phyloP scores from a whole-genome alignment of 2,888 invertebrate genomes.

The Tineola bisselliella region DNA sequence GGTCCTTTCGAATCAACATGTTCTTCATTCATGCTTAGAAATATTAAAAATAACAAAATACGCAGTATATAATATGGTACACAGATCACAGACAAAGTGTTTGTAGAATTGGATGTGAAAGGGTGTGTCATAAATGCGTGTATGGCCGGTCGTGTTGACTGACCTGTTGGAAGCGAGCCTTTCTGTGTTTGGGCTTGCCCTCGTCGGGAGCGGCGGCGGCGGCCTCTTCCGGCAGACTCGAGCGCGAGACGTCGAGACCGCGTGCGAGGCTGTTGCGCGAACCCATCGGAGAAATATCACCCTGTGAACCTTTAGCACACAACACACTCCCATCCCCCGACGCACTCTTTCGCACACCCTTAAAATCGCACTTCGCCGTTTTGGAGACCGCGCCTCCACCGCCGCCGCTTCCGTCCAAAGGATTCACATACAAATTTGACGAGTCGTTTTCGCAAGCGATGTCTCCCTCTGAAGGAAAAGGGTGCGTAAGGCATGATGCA shows the following conservation, averaged over 20 bases:
- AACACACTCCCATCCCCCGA: constrained; percentile 80
- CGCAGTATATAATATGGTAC: too few species aligned
- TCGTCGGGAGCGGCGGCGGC: constrained; percentile 65
- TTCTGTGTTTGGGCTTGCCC: constrained; percentile 80
- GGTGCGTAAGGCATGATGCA: constrained; percentile 96
- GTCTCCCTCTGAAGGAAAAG: constrained; percentile 88
- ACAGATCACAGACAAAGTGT: neutral
- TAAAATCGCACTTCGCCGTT: constrained; percentile 47
- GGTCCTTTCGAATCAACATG: too few species aligned
- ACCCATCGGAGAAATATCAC: constrained; percentile 56
- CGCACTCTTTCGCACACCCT: constrained; percentile 80
- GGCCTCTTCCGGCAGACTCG: constrained; percentile 52
- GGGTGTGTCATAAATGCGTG: neutral
- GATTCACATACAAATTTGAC: constrained; percentile 90
- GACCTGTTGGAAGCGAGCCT: constrained; percentile 87
- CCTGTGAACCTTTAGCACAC: constrained; percentile 69
- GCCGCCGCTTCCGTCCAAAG: constrained; percentile 75
- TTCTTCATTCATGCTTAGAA: too few species aligned
- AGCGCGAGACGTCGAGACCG: constrained; percentile 48
- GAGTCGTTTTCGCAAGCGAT: constrained; percentile 75
- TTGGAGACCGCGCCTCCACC: constrained; percentile 36
- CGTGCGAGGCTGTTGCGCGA: constrained; percentile 55
- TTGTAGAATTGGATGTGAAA: neutral
- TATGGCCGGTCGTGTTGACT: constrained; percentile 22
- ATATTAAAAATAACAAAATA: too few species aligned